Base-by-base conservation (phyloP, 2,113 vertebrate species). In the Callopanchax toddi region DNA sequence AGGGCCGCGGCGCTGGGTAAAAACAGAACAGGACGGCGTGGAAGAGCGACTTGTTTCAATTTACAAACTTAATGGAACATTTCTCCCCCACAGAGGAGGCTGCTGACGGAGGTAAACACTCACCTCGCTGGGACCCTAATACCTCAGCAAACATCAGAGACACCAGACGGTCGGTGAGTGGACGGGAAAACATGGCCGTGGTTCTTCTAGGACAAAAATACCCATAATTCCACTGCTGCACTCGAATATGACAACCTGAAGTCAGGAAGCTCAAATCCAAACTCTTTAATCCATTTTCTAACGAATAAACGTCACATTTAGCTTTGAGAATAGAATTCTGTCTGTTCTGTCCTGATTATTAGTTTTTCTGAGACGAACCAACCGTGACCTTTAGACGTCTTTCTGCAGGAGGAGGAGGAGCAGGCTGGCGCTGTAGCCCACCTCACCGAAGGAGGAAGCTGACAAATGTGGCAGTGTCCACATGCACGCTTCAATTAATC, bases 11-110 rank as follows among this genome's bases (percentile, higher is more conserved):
- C 26, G 23, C 53, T 46, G 26, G 29, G 65, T 52, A 60, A 67
- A 75, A 87, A 63, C 57, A 71, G 60, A 72, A 65, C 71, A 55
- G 84, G 82, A 79, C 74, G 78, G 81, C 84, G 71, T 72, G 60
- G 68, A 32, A 32, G 74, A 84, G 82, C 82, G 79, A 81, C 85
- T 79, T 89, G 86, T 89, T 87, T 78, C 84, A 87, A 86, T 90
- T 84, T 92, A 67, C 79, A 45, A 6, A 86, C 75, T 85, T 92
- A 89, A 91, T 89, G 34, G 84, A 76, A 85, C 77, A 83, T 82
- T 67, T 88, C 67, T 84, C 71, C 63, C n/a, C n/a, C n/a, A n/a
- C n/a, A n/a, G n/a, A n/a, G n/a, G n/a, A n/a, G n/a, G n/a, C n/a
- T n/a, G n/a, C n/a, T n/a, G n/a, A n/a, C n/a, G 40, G 20, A 53